Conservation (phyloP, 2,113 vertebrate genomes). For the Microcebus murinus region DNA sequence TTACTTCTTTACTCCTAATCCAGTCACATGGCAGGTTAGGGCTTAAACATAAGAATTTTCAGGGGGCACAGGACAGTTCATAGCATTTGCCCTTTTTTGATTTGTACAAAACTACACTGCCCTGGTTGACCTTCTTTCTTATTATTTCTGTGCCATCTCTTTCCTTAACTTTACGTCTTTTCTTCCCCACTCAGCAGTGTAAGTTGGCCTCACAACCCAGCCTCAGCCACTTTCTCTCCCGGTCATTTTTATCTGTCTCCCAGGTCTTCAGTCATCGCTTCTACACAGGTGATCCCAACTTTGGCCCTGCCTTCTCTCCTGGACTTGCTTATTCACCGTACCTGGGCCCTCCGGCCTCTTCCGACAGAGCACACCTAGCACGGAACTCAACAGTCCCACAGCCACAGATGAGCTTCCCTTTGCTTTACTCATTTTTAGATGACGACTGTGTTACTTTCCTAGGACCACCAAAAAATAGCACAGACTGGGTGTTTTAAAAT, state of each 20-base stretch:
- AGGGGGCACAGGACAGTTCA: too few relatives aligned
- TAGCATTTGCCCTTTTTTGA: neutral
- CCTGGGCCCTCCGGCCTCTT: neutral
- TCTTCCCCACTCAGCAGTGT: neutral
- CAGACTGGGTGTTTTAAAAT: neutral
- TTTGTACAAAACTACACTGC: rapidly evolving
- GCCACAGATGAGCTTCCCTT: neutral
- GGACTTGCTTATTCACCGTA: neutral
- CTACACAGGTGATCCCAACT: neutral
- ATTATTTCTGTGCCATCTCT: neutral
- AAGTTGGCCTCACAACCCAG: neutral
- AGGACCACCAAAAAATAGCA: neutral
- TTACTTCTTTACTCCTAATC: neutral
- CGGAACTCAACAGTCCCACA: too few relatives aligned
- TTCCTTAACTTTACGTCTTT: neutral
- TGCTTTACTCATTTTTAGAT: neutral
- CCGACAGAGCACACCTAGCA: neutral
- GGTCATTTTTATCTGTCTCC: too few relatives aligned
- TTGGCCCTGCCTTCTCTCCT: neutral
- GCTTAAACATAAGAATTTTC: neutral
- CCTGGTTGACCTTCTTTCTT: neutral
- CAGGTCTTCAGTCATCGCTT: neutral
- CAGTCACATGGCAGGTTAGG: too few relatives aligned
- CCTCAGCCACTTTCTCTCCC: neutral
- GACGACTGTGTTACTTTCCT: neutral